phyloP scores from a whole-genome alignment of 1,140 invertebrate species.

The Lordiphosa clarofinis region DNA sequence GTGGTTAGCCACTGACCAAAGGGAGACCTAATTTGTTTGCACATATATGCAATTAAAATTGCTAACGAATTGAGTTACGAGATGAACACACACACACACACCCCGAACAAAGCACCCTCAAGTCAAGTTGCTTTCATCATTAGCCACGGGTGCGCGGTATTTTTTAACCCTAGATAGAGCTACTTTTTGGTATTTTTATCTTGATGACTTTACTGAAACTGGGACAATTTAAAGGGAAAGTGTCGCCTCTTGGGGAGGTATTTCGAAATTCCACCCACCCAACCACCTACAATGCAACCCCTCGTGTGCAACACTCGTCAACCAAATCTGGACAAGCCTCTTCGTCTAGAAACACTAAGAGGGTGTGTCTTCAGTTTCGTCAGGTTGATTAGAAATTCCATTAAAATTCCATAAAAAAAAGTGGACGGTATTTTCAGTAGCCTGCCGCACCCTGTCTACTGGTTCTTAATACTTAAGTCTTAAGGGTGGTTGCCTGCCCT shows the following conservation, averaged over 20 bases:
- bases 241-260: conserved; percentile 26
- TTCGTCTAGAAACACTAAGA: conserved; percentile 6
- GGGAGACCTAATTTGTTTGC: conserved; percentile 65
- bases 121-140: conserved; percentile 33
- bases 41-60: conserved; percentile 50
- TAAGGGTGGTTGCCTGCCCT: conserved; percentile 24
- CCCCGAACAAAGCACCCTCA: conserved; percentile 45
- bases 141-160: conserved; percentile 35
- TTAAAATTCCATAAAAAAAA: conserved; percentile 72
- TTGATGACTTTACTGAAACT: conserved; percentile 45
- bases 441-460: conserved; percentile 39
- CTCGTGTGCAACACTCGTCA: conserved; percentile 58
- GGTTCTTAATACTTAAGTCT: conserved; percentile 21
- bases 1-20: conserved; percentile 47
- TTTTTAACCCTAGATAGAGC: conserved; percentile 59
- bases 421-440: conserved; percentile 25
- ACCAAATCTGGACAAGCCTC: conserved; percentile 52
- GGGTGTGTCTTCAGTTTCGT: conserved; percentile 29
- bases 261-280: too few relatives aligned
- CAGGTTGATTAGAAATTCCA: conserved; percentile 74
- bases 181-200: conserved; percentile 36
- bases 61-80: conserved; percentile 35
- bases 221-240: conserved; percentile 64
- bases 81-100: conserved; percentile 13
- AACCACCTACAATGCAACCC: conserved; percentile 45